Evolutionary conservation across 2,888 invertebrate genomes (phyloP).

Genomic region (Cenopis cana): DNA sequence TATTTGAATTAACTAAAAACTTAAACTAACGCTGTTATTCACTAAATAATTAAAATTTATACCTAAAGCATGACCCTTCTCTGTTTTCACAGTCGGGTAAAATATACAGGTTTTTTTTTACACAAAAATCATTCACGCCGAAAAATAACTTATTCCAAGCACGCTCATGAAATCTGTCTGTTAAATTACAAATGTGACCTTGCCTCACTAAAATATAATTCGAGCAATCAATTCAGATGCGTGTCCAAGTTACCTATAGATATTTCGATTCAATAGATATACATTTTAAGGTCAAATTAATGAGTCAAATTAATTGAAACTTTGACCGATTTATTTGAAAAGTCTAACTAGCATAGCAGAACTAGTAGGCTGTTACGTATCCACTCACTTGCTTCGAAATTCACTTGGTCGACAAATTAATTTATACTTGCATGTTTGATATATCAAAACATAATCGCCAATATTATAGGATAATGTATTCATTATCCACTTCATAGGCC

Average conservation of each 20-base stretch:
- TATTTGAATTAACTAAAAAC: constrained; percentile 55
- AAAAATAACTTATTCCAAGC: constrained; percentile 49
- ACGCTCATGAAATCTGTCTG: not conserved
- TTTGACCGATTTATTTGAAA: not conserved
- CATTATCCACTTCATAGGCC: no score
- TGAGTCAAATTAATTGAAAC: not conserved
- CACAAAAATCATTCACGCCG: constrained; percentile 64
- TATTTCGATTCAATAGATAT: not conserved
- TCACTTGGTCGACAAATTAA: not conserved
- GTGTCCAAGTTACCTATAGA: not conserved
- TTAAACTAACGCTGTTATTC: constrained; percentile 53
- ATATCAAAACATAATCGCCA: no score
- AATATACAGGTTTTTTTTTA: constrained; percentile 76
- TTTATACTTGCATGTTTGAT: not conserved
- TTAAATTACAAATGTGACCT: not conserved
- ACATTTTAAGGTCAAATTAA: no score
- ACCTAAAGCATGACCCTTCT: constrained; percentile 44
- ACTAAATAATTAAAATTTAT: constrained; percentile 39
- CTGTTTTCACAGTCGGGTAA: constrained; percentile 60
- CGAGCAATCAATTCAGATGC: not conserved
- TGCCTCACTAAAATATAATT: not conserved
- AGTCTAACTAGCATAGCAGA: no score
- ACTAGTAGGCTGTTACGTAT: not conserved
- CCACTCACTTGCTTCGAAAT: not conserved
- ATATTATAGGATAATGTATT: no score